A percentile compares a stretch with the other conserved stretches of the same genome.
phyloP scores from a whole-genome alignment of 1,140 invertebrate species.

The Trachymyrmex cornetzi region DNA sequence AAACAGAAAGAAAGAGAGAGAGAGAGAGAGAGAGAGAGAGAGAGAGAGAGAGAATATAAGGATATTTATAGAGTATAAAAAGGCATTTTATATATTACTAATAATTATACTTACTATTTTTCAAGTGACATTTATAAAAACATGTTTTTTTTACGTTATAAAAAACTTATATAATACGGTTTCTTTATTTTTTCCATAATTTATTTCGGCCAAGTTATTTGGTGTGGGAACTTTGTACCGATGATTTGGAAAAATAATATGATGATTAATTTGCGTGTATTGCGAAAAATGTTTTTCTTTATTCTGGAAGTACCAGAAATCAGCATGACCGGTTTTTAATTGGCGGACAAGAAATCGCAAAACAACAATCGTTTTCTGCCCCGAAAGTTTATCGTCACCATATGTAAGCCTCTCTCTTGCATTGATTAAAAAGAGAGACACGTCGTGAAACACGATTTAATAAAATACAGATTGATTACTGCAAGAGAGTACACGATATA shows the following conservation, averaged over 20 bases:
- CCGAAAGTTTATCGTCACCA: constrained; percentile 71
- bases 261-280: background rate
- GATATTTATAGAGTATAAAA: background rate
- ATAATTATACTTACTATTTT: too few species aligned
- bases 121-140: background rate
- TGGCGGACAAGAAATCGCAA: constrained; percentile 34
- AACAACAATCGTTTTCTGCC: constrained; percentile 67
- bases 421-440: constrained; percentile 44
- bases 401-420: constrained; percentile 2
- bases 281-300: constrained; percentile 51
- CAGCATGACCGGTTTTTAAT: constrained; percentile 10
- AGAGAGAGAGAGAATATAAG: too few species aligned
- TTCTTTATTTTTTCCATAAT: background rate
- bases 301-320: background rate
- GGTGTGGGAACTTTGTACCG: constrained; percentile 12
- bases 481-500: constrained; percentile 8
- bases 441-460: constrained; percentile 14
- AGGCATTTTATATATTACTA: too few species aligned
- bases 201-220: background rate
- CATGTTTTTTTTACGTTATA: background rate
- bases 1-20: background rate
- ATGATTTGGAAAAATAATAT: constrained; percentile 28
- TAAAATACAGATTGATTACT: background rate
- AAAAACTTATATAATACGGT: background rate
- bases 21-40: too few species aligned